phyloP scores from a whole-genome alignment of 2,797 vertebrate genomes.

The Microcaecilia unicolor region DNA sequence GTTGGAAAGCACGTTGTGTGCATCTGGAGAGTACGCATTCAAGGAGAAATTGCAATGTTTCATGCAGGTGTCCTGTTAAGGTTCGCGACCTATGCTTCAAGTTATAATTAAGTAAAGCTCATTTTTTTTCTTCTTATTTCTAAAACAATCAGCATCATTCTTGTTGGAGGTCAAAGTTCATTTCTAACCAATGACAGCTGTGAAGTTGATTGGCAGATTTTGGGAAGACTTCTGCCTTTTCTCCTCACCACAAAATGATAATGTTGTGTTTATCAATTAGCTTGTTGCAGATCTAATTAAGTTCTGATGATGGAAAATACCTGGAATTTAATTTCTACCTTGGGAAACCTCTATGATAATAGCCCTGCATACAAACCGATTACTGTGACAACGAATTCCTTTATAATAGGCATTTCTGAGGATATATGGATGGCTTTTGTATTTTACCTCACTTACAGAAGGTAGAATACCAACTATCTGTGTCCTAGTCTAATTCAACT shows the following conservation, averaged over 20 bases:
- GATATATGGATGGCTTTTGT: too few species aligned
- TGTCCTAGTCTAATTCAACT: too few species aligned
- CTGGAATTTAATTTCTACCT: neutral
- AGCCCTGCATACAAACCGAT: neutral
- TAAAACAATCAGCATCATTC: conserved; percentile 30
- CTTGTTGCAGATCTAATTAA: conserved; percentile 21
- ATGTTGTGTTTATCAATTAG: conserved; percentile 22
- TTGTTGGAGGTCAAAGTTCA: conserved; percentile 29
- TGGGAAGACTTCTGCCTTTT: neutral
- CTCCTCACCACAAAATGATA: conserved; percentile 1
- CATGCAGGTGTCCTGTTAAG: conserved; percentile 18
- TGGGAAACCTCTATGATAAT: accelerated
- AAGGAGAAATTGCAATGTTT: accelerated
- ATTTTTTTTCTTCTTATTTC: neutral
- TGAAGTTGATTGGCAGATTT: conserved; percentile 23
- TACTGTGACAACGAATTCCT: too few species aligned
- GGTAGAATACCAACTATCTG: too few species aligned
- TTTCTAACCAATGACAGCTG: accelerated
- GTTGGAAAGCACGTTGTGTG: neutral
- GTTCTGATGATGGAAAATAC: conserved; percentile 30
- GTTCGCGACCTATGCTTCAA: conserved; percentile 25
- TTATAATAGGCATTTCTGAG: too few species aligned
- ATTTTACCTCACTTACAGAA: too few species aligned
- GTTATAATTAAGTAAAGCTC: conserved; percentile 18
- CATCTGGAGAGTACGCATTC: neutral